phyloP scores from a whole-genome alignment of 2,888 invertebrate species.

The Schrankia costaestrigalis region DNA sequence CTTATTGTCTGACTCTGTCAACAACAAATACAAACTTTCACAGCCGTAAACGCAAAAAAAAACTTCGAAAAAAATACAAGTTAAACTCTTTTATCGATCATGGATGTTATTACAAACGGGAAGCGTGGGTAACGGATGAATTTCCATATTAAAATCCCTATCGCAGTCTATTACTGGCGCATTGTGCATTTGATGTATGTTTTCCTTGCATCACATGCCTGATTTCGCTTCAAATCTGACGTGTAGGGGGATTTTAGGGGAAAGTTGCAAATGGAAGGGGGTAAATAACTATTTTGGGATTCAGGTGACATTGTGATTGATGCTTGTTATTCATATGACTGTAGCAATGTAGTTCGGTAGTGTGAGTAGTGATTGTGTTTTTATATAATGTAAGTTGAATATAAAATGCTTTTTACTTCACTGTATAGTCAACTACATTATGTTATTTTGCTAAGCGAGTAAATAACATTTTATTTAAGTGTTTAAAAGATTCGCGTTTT shows the following conservation, averaged over 20 bases:
- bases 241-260: conserved; percentile 26
- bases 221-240: conserved; percentile 54
- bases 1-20: not conserved
- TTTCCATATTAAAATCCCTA: conserved; percentile 63
- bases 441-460: too few species aligned
- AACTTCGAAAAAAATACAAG: conserved; percentile 11
- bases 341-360: not conserved
- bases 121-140: conserved; percentile 59
- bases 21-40: conserved; percentile 3
- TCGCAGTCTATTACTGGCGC: conserved; percentile 58
- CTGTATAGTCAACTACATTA: too few species aligned
- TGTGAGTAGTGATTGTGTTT: not conserved
- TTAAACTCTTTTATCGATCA: conserved; percentile 43
- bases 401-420: too few species aligned
- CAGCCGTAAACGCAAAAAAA: not conserved
- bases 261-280: conserved; percentile 29
- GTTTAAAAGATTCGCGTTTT: too few species aligned
- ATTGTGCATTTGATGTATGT: conserved; percentile 74
- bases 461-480: too few species aligned
- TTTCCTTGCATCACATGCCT: conserved; percentile 57
- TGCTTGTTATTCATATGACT: conserved; percentile 27
- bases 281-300: conserved; percentile 49
- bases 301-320: conserved; percentile 65
- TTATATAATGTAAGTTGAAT: too few species aligned
- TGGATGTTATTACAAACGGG: conserved; percentile 63